Percentiles rank a stretch among this genome's conserved stretches.
Evolutionary conservation across 2,888 invertebrate species (phyloP).

Genomic region (Hydrotaea cyrtoneurina): DNA sequence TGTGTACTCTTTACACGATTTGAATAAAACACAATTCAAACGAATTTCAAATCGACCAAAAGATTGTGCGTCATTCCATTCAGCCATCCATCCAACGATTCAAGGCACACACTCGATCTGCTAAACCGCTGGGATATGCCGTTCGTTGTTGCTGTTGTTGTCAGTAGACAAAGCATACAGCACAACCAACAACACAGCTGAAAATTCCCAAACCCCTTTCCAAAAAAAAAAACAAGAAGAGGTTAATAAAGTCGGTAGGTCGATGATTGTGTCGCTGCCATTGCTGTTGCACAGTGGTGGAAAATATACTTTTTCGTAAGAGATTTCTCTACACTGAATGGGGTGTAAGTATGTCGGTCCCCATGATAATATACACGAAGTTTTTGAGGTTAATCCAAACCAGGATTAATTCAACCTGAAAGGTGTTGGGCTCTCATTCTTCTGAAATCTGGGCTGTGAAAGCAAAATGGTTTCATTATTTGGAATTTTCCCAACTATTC

Average conservation of each 20-base stretch:
- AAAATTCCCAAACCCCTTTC: conserved; percentile 58
- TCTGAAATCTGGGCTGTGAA: too few relatives aligned
- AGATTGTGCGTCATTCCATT: conserved; percentile 61
- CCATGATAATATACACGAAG: too few relatives aligned
- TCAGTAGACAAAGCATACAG: not conserved
- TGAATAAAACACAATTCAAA: conserved; percentile 59
- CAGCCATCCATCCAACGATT: conserved; percentile 29
- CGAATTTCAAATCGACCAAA: conserved; percentile 45
- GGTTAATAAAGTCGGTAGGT: conserved; percentile 9
- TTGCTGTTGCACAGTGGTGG: not conserved
- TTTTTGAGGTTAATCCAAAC: too few relatives aligned
- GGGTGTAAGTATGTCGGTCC: too few relatives aligned
- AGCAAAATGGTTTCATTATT: too few relatives aligned
- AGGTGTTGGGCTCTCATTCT: too few relatives aligned
- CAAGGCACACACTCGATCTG: not conserved
- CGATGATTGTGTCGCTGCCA: not conserved
- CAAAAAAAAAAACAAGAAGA: too few relatives aligned
- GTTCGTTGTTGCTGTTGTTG: not conserved
- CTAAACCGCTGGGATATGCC: not conserved
- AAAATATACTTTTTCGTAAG: not conserved
- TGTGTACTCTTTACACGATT: conserved; percentile 51
- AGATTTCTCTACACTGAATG: too few relatives aligned
- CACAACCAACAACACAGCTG: not conserved
- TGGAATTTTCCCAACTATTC: too few relatives aligned
- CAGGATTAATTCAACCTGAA: too few relatives aligned